Conservation (phyloP, 2,113 vertebrate species). For the Thunnus maccoyii region DNA sequence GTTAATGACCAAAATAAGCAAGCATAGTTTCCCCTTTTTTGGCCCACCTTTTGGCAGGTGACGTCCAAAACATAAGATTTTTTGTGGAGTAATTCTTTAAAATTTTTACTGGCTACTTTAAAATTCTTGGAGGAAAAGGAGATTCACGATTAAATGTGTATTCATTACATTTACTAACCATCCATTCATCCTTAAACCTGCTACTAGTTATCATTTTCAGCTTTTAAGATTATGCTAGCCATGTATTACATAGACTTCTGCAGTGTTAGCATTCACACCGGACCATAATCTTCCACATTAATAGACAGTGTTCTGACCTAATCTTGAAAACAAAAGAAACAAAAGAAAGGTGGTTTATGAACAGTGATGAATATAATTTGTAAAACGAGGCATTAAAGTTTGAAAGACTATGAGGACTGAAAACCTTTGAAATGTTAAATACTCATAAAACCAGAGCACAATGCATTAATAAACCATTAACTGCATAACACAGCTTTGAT, state of each 20-base stretch:
- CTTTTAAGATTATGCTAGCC: neutral
- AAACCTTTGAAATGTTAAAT: conserved; percentile 53
- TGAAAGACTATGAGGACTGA: conserved; percentile 14
- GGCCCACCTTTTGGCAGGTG: too few relatives aligned
- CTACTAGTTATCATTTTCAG: neutral
- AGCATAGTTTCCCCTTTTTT: too few relatives aligned
- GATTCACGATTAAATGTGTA: too few relatives aligned
- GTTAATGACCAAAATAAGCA: too few relatives aligned
- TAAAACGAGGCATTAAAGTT: conserved; percentile 17
- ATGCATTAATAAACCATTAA: conserved; percentile 57
- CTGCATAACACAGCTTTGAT: conserved; percentile 40
- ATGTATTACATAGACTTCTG: conserved; percentile 3
- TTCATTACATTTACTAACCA: neutral
- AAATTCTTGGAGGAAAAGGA: too few relatives aligned
- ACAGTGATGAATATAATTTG: neutral
- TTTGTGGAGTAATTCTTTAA: too few relatives aligned
- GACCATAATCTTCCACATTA: neutral
- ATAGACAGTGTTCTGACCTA: neutral
- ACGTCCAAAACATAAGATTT: too few relatives aligned
- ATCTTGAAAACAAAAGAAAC: conserved; percentile 9
- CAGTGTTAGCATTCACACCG: neutral
- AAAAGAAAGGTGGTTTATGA: neutral
- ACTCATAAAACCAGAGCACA: conserved; percentile 18
- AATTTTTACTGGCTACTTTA: too few relatives aligned
- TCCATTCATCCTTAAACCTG: neutral